Evolutionary conservation across 1,140 invertebrate species (phyloP), one percentile per base, ranked within the genome.

Genomic region (Aphidius ervi): DNA sequence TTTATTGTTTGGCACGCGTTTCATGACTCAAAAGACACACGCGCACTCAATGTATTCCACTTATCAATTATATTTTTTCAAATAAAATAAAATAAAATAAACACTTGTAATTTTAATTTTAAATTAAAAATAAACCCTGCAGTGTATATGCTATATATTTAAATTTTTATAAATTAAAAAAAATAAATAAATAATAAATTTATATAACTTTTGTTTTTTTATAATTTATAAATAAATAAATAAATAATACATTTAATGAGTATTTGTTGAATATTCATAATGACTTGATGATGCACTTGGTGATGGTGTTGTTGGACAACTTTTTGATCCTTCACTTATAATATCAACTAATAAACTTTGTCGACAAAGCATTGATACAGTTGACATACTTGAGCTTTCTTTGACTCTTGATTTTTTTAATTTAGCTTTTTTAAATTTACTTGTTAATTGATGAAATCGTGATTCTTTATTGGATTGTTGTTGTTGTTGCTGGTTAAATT

Each of bases 291-390:
- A 6, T 10, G 23, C 31, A 62, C 41, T 46, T 20, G 42, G 41
- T n/a, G 50, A 5, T 8, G 54, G 31, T 70, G 45, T 74, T 61
- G 49, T 67, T 20, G 39, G 58, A 45, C 58, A 59, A 37, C 58
- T 59, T 31, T 59, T 59, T 4, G 58, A 59, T 3, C 31, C 58
- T 3, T 65, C 59, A 31, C 84, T 76, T 63, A 66, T 58, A 37
- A 85, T 76, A 64, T 85, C 81, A 7, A 89, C 86, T 1, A 88
- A 70, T 1, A 89, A 72, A 73, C 86, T 88, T 64, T 88, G 87
- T 31, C 87, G 69, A 63, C 87, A 89, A 0, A 89, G 72, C 20
- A 81, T 81, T 4, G 86, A 82, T 0, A 88, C 83, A 0, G 86
- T 82, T 47, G 83, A 82, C 67, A 84, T 77, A 49, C 72, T 76